Evolutionary conservation across 1,140 invertebrate genomes (phyloP).

Genomic region (Papilio polyxenes): DNA sequence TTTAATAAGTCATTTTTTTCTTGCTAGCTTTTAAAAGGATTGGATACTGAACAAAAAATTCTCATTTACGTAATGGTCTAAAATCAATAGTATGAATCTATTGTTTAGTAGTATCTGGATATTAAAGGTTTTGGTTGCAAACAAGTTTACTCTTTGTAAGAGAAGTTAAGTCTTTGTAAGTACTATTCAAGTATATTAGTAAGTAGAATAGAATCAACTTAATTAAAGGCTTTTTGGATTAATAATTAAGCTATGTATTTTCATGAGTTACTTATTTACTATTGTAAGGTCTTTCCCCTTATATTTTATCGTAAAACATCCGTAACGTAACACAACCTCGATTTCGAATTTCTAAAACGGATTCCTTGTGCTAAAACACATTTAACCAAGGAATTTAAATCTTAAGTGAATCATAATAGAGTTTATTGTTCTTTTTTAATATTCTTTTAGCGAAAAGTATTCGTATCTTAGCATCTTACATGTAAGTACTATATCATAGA

Average conservation of each 20-base stretch:
- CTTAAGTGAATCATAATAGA: neutral
- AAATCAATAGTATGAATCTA: neutral
- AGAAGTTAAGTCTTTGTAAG: neutral
- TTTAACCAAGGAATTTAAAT: neutral
- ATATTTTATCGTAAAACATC: too few species aligned
- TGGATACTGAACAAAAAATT: slow-evolving; percentile 8
- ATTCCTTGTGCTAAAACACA: neutral
- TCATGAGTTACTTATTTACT: too few species aligned
- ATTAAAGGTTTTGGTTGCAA: neutral
- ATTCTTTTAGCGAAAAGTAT: slow-evolving; percentile 12
- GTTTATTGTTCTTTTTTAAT: neutral
- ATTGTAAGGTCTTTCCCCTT: too few species aligned
- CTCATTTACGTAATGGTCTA: neutral
- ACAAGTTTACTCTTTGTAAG: neutral
- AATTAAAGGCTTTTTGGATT: too few species aligned
- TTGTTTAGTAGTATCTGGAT: neutral
- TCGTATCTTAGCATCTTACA: neutral
- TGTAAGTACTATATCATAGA: slow-evolving; percentile 37
- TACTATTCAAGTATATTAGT: too few species aligned
- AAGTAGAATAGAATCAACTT: too few species aligned
- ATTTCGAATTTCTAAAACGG: neutral
- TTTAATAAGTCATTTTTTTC: slow-evolving; percentile 22
- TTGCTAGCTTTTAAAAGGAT: slow-evolving; percentile 2
- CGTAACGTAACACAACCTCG: too few species aligned
- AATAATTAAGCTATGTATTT: too few species aligned